Percentiles rank a stretch among this genome's conserved stretches.
These are phyloP conservation scores for Cheilosia impressa DNA, from an alignment of 2,888 invertebrate species.

Conservation along the genomic window DNA sequence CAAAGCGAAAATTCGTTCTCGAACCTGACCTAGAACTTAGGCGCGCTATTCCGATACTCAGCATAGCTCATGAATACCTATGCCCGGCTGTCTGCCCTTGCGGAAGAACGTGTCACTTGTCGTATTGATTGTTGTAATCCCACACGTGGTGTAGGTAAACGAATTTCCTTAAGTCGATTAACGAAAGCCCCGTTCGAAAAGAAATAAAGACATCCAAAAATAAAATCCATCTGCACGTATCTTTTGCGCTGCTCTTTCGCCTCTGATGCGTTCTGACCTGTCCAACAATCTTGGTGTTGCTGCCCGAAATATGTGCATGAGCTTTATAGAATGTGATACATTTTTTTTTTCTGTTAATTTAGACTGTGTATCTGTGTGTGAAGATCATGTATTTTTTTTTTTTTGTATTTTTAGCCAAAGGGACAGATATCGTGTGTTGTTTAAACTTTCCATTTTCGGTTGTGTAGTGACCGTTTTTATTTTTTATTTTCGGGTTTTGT, in stretches of 20 bases:
- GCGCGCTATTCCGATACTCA: background rate
- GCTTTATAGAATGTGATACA: conserved; percentile 28
- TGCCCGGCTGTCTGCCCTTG: conserved; percentile 18
- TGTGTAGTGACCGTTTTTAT: conserved; percentile 41
- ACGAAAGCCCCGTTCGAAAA: background rate
- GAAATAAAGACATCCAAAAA: background rate
- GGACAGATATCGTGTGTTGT: conserved; percentile 52
- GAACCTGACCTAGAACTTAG: conserved; percentile 74
- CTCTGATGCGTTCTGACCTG: conserved; percentile 63
- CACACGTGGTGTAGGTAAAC: background rate
- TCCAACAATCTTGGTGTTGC: conserved; percentile 71
- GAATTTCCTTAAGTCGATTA: background rate
- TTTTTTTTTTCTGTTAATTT: conserved; percentile 18
- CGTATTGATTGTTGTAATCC: conserved; percentile 53
- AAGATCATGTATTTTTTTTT: conserved; percentile 11
- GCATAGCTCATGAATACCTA: conserved; percentile 43
- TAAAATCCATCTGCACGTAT: conserved; percentile 15
- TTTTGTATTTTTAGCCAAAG: conserved; percentile 53
- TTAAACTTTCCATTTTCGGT: conserved; percentile 73
- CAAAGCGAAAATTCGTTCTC: conserved; percentile 67
- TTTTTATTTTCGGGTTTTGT: conserved; percentile 48
- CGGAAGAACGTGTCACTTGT: conserved; percentile 44
- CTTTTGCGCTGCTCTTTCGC: background rate
- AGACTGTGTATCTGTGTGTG: conserved; percentile 34
- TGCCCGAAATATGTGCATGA: conserved; percentile 55